Conservation (phyloP, 1,140 invertebrate genomes). For the Geopemphigus sp. region DNA sequence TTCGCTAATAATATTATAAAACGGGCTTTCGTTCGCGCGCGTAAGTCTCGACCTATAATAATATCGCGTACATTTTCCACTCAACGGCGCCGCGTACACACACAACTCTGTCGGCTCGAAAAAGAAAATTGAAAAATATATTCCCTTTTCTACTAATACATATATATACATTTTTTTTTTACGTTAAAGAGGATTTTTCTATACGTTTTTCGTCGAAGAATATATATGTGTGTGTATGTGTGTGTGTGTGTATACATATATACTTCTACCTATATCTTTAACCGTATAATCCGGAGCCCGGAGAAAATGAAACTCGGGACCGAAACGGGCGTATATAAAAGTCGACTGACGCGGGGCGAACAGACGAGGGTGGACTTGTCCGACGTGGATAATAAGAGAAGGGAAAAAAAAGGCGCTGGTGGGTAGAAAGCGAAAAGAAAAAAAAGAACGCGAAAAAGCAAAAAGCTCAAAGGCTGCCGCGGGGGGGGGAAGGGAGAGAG, state of each 20-base stretch:
- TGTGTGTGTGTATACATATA: too few species aligned
- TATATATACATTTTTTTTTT: slow-evolving; percentile 29
- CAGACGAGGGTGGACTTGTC: too few species aligned
- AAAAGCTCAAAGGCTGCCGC: slow-evolving; percentile 45
- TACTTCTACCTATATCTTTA: slow-evolving; percentile 38
- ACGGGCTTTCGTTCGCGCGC: background rate
- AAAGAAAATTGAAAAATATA: slow-evolving; percentile 48
- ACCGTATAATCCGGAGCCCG: slow-evolving; percentile 43
- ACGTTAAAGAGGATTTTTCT: slow-evolving; percentile 46
- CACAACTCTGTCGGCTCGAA: background rate
- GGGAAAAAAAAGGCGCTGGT: slow-evolving; percentile 24
- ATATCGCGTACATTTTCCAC: slow-evolving; percentile 17
- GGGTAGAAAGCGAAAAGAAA: background rate
- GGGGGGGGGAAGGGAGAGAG: too few species aligned
- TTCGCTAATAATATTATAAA: too few species aligned
- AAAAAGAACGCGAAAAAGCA: background rate
- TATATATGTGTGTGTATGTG: too few species aligned
- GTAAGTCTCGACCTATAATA: background rate
- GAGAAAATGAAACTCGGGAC: slow-evolving; percentile 49
- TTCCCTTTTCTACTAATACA: background rate
- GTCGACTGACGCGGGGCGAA: background rate
- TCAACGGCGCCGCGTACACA: too few species aligned
- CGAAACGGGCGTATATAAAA: background rate
- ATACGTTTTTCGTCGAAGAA: slow-evolving; percentile 35
- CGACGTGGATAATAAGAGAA: slow-evolving; percentile 46